phyloP scores from a whole-genome alignment of 2,797 vertebrate genomes.

The Cyclura pinguis region DNA sequence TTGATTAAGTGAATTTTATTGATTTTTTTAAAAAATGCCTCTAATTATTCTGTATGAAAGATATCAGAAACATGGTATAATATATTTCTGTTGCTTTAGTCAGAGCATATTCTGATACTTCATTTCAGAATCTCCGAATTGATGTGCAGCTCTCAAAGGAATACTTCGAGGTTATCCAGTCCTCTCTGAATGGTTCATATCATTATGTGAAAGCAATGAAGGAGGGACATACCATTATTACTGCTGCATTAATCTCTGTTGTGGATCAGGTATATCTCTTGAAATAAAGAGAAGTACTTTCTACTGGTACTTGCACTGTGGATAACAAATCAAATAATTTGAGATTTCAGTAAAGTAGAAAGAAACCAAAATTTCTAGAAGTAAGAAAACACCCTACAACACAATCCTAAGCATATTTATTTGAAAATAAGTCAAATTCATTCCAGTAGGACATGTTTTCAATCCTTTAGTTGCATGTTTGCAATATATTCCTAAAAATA shows the following conservation, averaged over 20 bases:
- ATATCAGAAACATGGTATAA: not conserved
- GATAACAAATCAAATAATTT: not conserved
- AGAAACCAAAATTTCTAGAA: not conserved
- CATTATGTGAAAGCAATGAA: constrained; percentile 85
- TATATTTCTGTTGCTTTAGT: not conserved
- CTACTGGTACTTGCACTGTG: not conserved
- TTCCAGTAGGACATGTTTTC: not conserved
- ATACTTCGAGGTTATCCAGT: constrained; percentile 88
- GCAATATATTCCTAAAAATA: not conserved
- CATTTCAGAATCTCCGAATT: constrained; percentile 90
- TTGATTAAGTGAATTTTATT: no score
- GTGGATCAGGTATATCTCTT: constrained; percentile 85
- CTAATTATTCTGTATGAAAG: no score
- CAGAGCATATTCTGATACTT: not conserved
- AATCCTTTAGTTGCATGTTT: not conserved
- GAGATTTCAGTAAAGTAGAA: not conserved
- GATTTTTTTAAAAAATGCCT: not conserved
- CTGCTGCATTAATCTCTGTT: constrained; percentile 86
- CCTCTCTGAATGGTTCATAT: constrained; percentile 92
- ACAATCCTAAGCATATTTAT: not conserved
- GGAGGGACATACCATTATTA: constrained; percentile 86
- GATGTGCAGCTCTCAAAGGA: constrained; percentile 82
- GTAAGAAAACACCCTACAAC: not conserved
- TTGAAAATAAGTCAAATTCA: not conserved
- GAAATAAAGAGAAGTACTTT: constrained; percentile 23